Evolutionary conservation across 1,140 invertebrate species (phyloP).

Genomic region (Cephus cinctus): DNA sequence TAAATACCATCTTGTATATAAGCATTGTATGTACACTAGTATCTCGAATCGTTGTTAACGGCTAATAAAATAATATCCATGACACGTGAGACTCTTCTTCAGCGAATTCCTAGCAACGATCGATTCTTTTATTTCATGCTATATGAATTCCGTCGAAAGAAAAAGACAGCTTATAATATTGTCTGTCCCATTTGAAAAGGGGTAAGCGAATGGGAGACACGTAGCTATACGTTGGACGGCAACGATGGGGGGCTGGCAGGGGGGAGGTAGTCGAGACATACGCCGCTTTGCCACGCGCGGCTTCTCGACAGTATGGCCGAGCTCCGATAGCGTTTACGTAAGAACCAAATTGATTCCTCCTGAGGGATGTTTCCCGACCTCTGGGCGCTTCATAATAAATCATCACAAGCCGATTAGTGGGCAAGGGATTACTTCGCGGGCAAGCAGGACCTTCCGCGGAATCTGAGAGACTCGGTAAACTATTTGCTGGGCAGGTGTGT

Average conservation of each 20-base stretch:
- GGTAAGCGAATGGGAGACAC: no score
- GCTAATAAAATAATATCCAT: slow-evolving; percentile 53
- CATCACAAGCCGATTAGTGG: slow-evolving; percentile 49
- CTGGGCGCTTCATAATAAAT: slow-evolving; percentile 34
- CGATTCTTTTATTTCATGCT: no score
- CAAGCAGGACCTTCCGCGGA: not conserved
- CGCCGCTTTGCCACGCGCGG: not conserved
- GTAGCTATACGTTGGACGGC: no score
- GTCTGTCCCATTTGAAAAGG: no score
- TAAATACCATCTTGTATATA: slow-evolving; percentile 52
- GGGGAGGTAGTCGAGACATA: not conserved
- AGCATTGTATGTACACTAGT: slow-evolving; percentile 46
- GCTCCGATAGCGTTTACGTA: slow-evolving; percentile 31
- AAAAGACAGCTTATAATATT: no score
- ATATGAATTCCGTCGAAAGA: not conserved
- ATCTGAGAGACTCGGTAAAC: not conserved
- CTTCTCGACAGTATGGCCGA: slow-evolving; percentile 32
- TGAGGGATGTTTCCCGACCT: slow-evolving; percentile 27
- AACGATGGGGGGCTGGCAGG: not conserved
- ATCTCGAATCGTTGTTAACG: slow-evolving; percentile 48
- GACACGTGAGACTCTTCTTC: no score
- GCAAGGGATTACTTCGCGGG: slow-evolving; percentile 50
- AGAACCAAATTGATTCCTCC: slow-evolving; percentile 33
- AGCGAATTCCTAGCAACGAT: no score
- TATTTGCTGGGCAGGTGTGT: no score